Evolutionary conservation across 92 coral and sea anemone genomes (phyloP).

Genomic region (Palythoa heliodiscus): DNA sequence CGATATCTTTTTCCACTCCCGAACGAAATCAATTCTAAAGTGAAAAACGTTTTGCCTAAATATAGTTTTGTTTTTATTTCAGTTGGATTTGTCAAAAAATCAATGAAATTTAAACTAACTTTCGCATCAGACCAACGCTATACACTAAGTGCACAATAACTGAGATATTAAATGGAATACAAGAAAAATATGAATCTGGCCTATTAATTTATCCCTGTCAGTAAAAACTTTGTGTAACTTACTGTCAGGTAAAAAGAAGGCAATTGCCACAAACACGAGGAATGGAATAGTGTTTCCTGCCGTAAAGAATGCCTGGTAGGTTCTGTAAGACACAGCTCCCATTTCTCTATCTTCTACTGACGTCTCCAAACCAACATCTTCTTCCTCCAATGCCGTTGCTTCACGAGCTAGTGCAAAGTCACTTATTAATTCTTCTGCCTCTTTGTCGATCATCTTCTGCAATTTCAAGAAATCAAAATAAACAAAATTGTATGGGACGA

Average conservation of each 20-base stretch:
- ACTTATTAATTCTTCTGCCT: constrained; percentile 5
- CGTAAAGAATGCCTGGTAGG: constrained; percentile 14
- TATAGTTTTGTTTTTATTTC: too few relatives aligned
- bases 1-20: too few relatives aligned
- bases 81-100: too few relatives aligned
- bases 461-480: too few relatives aligned
- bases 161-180: too few relatives aligned
- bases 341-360: constrained; percentile 10
- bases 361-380: constrained; percentile 7
- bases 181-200: background rate
- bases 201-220: background rate
- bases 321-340: constrained; percentile 26
- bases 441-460: constrained; percentile 29
- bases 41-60: too few relatives aligned
- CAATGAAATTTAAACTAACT: too few relatives aligned
- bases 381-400: constrained; percentile 11
- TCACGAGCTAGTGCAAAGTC: constrained; percentile 23
- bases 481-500: too few relatives aligned
- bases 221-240: constrained; percentile 5
- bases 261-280: constrained; percentile 1
- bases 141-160: too few relatives aligned
- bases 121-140: too few relatives aligned
- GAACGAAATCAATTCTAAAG: too few relatives aligned
- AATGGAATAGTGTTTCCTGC: constrained; percentile 10
- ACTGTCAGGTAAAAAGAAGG: constrained; percentile 20